Conservation (phyloP, 30 jellyfish, hydroid and myxozoan species). For the Aurelia aurita complex sp. Pacific region DNA sequence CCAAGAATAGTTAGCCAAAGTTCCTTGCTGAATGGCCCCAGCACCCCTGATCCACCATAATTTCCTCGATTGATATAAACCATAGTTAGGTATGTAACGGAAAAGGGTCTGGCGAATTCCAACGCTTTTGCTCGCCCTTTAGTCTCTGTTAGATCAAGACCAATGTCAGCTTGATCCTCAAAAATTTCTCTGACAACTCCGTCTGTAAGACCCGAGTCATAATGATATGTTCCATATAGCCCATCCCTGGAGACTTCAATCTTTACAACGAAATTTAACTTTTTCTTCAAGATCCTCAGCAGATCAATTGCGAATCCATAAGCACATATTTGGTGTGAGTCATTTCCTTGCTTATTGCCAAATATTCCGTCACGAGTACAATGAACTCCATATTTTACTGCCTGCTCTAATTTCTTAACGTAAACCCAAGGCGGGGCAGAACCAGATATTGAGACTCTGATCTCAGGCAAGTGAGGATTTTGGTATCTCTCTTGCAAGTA, state of each 20-base stretch:
- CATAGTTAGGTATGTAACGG: background rate
- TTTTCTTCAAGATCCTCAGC: background rate
- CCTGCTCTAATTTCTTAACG: background rate
- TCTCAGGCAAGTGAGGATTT: too few relatives aligned
- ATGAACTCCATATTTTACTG: background rate
- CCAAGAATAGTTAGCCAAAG: constrained; percentile 31
- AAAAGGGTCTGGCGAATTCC: constrained; percentile 9
- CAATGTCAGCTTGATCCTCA: constrained; percentile 10
- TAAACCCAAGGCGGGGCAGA: background rate
- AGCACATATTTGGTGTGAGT: constrained; percentile 5
- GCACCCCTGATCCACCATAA: constrained; percentile 35
- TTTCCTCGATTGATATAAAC: constrained; percentile 26
- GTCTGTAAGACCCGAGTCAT: background rate
- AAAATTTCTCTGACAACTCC: constrained; percentile 25
- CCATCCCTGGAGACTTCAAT: constrained; percentile 31
- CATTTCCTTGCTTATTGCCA: background rate
- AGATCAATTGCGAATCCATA: constrained; percentile 34
- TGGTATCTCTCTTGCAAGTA: too few relatives aligned
- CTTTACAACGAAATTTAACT: constrained; percentile 2
- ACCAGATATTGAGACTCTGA: background rate
- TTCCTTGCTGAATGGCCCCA: constrained; percentile 45
- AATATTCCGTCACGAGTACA: background rate
- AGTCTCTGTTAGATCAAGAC: constrained; percentile 32
- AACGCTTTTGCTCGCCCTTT: constrained; percentile 4
- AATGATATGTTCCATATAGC: constrained; percentile 16